A percentile compares a stretch with the other conserved stretches of the same genome.
These are phyloP conservation scores for Acrobasis suavella DNA, from an alignment of 2,888 invertebrate genomes.

Conservation along the genomic window DNA sequence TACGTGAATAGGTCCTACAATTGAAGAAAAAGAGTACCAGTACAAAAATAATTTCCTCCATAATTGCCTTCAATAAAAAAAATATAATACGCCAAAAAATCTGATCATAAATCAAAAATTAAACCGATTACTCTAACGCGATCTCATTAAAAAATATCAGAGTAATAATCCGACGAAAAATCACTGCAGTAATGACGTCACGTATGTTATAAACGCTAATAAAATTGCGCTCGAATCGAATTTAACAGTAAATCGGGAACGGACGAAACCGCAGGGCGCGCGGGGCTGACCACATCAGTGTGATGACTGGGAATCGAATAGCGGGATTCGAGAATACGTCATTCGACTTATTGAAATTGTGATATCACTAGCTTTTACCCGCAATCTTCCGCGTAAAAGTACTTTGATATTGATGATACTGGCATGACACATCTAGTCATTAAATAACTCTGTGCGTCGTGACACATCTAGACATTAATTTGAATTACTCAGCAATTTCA, in stretches of 20 bases:
- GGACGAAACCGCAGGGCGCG: conserved; percentile 15
- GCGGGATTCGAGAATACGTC: conserved; percentile 1
- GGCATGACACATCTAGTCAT: too few relatives aligned
- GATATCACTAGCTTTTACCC: too few relatives aligned
- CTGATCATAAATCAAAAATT: conserved; percentile 6
- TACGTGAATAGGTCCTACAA: too few relatives aligned
- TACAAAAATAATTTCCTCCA: too few relatives aligned
- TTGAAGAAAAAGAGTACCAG: too few relatives aligned
- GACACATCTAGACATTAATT: too few relatives aligned
- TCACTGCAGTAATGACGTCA: conserved; percentile 19
- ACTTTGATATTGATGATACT: too few relatives aligned
- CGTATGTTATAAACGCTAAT: conserved; percentile 20
- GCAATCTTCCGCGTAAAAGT: too few relatives aligned
- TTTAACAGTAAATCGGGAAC: conserved; percentile 18
- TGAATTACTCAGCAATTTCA: too few relatives aligned
- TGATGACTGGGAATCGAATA: conserved; percentile 15
- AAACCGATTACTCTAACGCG: background rate
- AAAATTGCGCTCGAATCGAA: conserved; percentile 15
- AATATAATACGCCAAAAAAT: too few relatives aligned
- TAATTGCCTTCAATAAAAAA: too few relatives aligned
- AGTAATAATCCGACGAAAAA: background rate
- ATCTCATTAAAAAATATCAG: conserved; percentile 1
- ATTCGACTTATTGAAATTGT: background rate
- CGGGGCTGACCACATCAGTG: conserved; percentile 2
- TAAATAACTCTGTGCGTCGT: too few relatives aligned